Evolutionary conservation across 2,797 vertebrate species (phyloP), one percentile per base, ranked within the genome.

Genomic region (Periophthalmus magnuspinnatus): DNA sequence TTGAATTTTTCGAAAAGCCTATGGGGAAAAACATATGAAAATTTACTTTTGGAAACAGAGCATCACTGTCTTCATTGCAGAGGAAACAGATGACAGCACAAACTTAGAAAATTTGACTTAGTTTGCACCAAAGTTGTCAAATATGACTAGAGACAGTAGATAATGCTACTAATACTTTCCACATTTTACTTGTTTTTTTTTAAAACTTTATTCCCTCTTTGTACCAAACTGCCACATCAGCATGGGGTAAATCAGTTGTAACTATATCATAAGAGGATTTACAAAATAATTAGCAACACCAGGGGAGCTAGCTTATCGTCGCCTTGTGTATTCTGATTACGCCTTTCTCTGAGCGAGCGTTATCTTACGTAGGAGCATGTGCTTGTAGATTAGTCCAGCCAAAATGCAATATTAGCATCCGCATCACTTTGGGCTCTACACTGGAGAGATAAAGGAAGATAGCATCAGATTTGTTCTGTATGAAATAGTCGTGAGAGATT

Each of bases 241-340:
- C 67, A 72, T 6, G 67, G 58, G 67, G 38, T 64, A 17, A 61
- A 71, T 84, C 74, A 77, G 80, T 81, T 78, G 73, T 82, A 65
- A 47, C 58, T 33, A 34, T 80, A 48, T 70, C 76, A 78, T 75
- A 67, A 68, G 63, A 69, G 22, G 73, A 70, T 71, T 75, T 73
- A 64, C 57, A 72, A 33, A 75, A 67, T 67, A 58, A 70, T 80
- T 71, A 13, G 0, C 4, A 52, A 19, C 70, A 80, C 68, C 76
- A 7, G 5, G 70, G 70, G 77, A 79, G 57, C 64, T 38, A 56
- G 74, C 56, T 74, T 76, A 76, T 71, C 67, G 36, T 19, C 61
- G 36, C 14, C 21, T 66, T 71, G 59, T 62, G 38, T 62, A 61
- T 66, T 81, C 69, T 41, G 75, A 61, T 81, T 86, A 66, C 60